Evolutionary conservation across 1,140 invertebrate species (phyloP), one percentile per base, ranked within the genome.

Genomic region (Nasonia longicornis): DNA sequence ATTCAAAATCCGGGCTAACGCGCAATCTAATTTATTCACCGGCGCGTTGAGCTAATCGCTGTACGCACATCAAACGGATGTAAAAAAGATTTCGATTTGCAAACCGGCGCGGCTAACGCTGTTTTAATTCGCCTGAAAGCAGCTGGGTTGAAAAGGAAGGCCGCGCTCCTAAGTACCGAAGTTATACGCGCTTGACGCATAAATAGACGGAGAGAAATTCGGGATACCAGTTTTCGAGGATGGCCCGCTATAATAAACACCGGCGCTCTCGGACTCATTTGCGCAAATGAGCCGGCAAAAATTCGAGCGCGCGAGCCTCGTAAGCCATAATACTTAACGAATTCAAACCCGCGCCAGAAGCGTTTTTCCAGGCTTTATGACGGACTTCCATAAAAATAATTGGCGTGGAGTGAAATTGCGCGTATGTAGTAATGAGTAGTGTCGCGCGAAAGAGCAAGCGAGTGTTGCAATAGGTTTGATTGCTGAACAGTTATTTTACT

Each of bases 341-440:
- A 83, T 83, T 80, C 76, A 77, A 78, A 83, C 72, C 79, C 70
- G 76, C 48, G 79, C 81, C 81, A 82, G 76, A 67, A 81, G 48
- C 75, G 66, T 52, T 58, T n/a, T 77, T 29, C 35, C 26, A 16
- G 42, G 58, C 75, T 83, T 83, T 80, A 83, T 80, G 67, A 83
- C 74, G 45, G 73, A 72, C 70, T 83, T 83, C 14, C 35, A 83
- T 83, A 83, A 83, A 81, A 81, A 83, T 83, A 83, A 83, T 83
- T 83, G 82, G 31, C 29, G 42, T n/a, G 63, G 7, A 16, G 11
- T 31, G 29, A 14, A 67, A 31, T 26, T 31, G 22, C 66, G 45
- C 45, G 12, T 12, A 45, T 10, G 12, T 64, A 1, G 26, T 22
- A 22, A 0, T 22, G 1, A 26, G 26, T n/a, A 22, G 64, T 11